Percentiles rank a stretch among this genome's conserved stretches.
These are phyloP conservation scores for Ichneumoninae sp. DNA, from an alignment of 2,888 invertebrate species.

Conservation along the genomic window DNA sequence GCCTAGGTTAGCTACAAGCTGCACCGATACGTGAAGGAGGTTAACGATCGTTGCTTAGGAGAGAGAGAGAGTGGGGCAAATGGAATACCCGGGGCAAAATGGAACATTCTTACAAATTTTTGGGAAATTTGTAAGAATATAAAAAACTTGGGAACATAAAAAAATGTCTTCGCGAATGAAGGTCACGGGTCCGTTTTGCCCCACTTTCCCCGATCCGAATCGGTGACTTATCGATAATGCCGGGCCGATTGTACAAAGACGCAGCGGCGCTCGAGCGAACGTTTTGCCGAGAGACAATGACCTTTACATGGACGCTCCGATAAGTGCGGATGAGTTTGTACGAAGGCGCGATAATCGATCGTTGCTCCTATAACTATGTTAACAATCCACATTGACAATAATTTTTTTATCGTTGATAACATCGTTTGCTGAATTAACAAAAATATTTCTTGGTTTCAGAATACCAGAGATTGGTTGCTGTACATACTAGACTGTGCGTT, in stretches of 20 bases:
- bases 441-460: constrained; percentile 85
- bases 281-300: constrained; percentile 41
- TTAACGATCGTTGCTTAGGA: constrained; percentile 56
- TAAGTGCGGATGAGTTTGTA: no score
- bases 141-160: no score
- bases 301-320: constrained; percentile 29
- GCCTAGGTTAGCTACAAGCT: constrained; percentile 17
- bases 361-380: no score
- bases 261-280: background rate
- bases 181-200: no score
- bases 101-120: no score
- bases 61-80: no score
- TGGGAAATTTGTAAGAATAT: no score
- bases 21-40: constrained; percentile 52
- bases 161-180: no score
- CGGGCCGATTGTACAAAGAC: constrained; percentile 35
- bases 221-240: constrained; percentile 34
- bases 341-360: no score
- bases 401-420: background rate
- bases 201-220: constrained; percentile 3
- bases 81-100: no score
- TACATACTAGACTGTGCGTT: constrained; percentile 94
- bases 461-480: constrained; percentile 88
- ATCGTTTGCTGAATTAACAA: background rate
- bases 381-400: no score